A percentile compares a stretch with the other conserved stretches of the same genome.
phyloP scores from a whole-genome alignment of 2,888 invertebrate species.

The Drosophila buzzatii region DNA sequence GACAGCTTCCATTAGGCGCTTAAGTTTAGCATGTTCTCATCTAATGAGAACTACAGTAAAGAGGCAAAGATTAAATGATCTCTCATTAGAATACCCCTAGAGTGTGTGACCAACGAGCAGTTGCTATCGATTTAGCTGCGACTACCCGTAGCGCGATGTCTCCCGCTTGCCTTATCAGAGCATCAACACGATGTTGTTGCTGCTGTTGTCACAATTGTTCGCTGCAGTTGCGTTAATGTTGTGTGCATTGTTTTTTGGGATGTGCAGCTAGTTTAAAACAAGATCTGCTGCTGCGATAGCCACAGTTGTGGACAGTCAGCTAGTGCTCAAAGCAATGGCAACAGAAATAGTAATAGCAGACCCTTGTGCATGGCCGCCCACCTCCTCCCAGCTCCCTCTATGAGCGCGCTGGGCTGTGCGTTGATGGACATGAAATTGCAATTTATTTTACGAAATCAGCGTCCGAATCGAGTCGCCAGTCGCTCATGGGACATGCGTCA shows the following conservation, averaged over 20 bases:
- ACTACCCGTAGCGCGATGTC: slow-evolving; percentile 58
- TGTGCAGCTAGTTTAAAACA: slow-evolving; percentile 40
- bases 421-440: slow-evolving; percentile 80
- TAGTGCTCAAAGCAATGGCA: slow-evolving; percentile 8
- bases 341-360: background rate
- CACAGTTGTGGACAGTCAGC: slow-evolving; percentile 38
- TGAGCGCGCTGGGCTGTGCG: slow-evolving; percentile 32
- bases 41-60: background rate
- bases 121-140: slow-evolving; percentile 63
- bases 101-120: slow-evolving; percentile 6
- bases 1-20: background rate
- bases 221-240: slow-evolving; percentile 56
- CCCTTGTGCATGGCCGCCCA: slow-evolving; percentile 20
- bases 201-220: slow-evolving; percentile 40
- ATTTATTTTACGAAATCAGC: slow-evolving; percentile 77
- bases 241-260: slow-evolving; percentile 57
- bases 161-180: slow-evolving; percentile 56
- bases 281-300: slow-evolving; percentile 62
- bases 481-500: slow-evolving; percentile 45
- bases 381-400: slow-evolving; percentile 21
- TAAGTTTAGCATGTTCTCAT: background rate
- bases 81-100: slow-evolving; percentile 32
- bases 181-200: slow-evolving; percentile 45
- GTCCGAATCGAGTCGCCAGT: slow-evolving; percentile 49
- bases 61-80: too few species aligned